A percentile compares a stretch with the other conserved stretches of the same genome.
Evolutionary conservation across 2,888 invertebrate genomes (phyloP).

Genomic region (Brachypalpus laphriformis): DNA sequence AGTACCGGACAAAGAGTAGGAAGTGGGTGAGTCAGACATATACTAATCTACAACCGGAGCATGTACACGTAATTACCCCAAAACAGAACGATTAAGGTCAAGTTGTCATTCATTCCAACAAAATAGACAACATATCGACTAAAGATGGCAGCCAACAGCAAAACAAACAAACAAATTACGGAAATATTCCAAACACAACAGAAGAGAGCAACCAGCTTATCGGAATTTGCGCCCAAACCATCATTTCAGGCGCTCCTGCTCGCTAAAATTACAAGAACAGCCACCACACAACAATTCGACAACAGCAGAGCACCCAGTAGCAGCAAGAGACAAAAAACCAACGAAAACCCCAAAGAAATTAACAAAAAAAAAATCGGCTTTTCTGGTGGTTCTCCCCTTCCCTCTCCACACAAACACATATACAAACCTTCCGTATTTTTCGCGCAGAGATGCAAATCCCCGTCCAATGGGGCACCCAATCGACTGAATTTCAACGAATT

Average conservation of each 20-base stretch:
- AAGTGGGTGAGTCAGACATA: too few species aligned
- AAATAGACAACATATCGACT: not conserved
- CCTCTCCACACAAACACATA: constrained; percentile 20
- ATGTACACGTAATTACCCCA: not conserved
- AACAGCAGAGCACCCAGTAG: constrained; percentile 6
- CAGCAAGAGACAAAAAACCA: constrained; percentile 10
- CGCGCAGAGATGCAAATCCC: constrained; percentile 53
- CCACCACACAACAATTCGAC: constrained; percentile 16
- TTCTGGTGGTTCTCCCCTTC: constrained; percentile 22
- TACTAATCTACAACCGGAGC: not conserved
- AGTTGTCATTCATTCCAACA: not conserved
- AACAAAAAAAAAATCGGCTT: constrained; percentile 56
- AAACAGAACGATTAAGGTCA: constrained; percentile 9
- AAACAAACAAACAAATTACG: constrained; percentile 6
- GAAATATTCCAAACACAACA: not conserved
- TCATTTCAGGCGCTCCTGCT: too few species aligned
- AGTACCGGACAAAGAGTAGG: too few species aligned
- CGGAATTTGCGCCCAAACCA: constrained; percentile 54
- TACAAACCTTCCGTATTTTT: constrained; percentile 62
- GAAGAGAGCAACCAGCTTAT: constrained; percentile 5
- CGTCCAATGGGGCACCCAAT: constrained; percentile 8
- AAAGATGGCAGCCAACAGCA: not conserved
- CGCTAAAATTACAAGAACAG: too few species aligned
- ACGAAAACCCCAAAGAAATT: constrained; percentile 3
- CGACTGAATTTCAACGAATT: constrained; percentile 1